Evolutionary conservation across 2,888 invertebrate species (phyloP).

Genomic region (Trichacis sp.): DNA sequence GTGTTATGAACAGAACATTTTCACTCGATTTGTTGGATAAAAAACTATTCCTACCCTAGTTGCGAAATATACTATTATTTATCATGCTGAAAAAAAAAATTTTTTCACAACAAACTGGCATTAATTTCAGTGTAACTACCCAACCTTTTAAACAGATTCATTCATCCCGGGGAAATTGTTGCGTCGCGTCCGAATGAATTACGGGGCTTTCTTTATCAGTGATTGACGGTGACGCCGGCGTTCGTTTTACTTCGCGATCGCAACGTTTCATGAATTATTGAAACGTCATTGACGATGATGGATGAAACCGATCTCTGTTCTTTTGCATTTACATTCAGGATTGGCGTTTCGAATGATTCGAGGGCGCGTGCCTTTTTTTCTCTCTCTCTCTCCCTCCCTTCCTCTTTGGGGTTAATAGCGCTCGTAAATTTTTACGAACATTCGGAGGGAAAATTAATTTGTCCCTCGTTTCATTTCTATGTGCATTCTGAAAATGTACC

Average conservation of each 20-base stretch:
- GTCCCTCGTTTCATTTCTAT: slow-evolving; percentile 21
- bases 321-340: neutral
- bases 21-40: too few species aligned
- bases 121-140: too few species aligned
- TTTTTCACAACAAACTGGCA: too few species aligned
- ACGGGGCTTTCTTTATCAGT: neutral
- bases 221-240: neutral
- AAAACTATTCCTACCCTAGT: too few species aligned
- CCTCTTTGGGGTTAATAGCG: slow-evolving; percentile 23
- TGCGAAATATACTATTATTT: too few species aligned
- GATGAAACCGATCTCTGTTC: slow-evolving; percentile 1
- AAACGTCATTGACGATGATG: slow-evolving; percentile 6
- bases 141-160: too few species aligned
- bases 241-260: slow-evolving; percentile 1
- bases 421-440: slow-evolving; percentile 32
- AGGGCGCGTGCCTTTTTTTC: slow-evolving; percentile 14
- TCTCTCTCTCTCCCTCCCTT: too few species aligned
- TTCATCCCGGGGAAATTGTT: too few species aligned
- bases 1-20: too few species aligned
- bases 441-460: slow-evolving; percentile 22
- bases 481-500: slow-evolving; percentile 19
- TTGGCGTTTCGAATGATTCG: neutral
- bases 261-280: slow-evolving; percentile 4
- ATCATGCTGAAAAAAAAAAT: too few species aligned
- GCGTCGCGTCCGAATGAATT: neutral